Conservation (phyloP, 1,140 invertebrate genomes). For the Bombus affinis region DNA sequence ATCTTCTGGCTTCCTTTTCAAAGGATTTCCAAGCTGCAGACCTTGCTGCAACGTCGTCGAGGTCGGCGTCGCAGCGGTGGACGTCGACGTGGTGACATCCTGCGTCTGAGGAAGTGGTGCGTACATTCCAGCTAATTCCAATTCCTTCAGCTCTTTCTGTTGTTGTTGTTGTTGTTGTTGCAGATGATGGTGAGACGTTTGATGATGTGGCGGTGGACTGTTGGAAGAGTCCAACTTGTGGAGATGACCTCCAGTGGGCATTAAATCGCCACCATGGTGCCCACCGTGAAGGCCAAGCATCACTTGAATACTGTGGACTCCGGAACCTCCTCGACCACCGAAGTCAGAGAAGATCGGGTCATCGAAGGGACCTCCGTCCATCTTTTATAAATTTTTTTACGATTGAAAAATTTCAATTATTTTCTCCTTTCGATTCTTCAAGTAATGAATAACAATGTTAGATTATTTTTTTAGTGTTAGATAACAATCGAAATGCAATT, state of each 20-base stretch:
- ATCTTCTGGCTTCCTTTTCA: slow-evolving; percentile 79
- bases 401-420: not conserved
- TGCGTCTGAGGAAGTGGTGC: slow-evolving; percentile 77
- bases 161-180: slow-evolving; percentile 75
- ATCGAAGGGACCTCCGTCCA: slow-evolving; percentile 90
- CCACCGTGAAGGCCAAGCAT: slow-evolving; percentile 87
- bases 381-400: slow-evolving; percentile 66
- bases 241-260: slow-evolving; percentile 78
- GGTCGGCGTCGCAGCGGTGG: slow-evolving; percentile 71
- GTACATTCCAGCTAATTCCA: slow-evolving; percentile 80
- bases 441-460: not conserved
- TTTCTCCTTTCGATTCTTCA: not conserved
- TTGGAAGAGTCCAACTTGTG: slow-evolving; percentile 83
- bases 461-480: not conserved
- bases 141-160: slow-evolving; percentile 79
- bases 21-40: slow-evolving; percentile 75
- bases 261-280: slow-evolving; percentile 81
- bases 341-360: slow-evolving; percentile 90
- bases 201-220: slow-evolving; percentile 79
- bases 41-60: slow-evolving; percentile 77
- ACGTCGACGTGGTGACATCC: slow-evolving; percentile 78
- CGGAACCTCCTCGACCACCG: slow-evolving; percentile 83
- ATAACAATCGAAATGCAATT: not conserved
- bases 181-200: slow-evolving; percentile 75
- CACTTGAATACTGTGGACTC: slow-evolving; percentile 87